Evolutionary conservation across 2,113 vertebrate species (phyloP).

Genomic region (Phalacrocorax aristotelis): DNA sequence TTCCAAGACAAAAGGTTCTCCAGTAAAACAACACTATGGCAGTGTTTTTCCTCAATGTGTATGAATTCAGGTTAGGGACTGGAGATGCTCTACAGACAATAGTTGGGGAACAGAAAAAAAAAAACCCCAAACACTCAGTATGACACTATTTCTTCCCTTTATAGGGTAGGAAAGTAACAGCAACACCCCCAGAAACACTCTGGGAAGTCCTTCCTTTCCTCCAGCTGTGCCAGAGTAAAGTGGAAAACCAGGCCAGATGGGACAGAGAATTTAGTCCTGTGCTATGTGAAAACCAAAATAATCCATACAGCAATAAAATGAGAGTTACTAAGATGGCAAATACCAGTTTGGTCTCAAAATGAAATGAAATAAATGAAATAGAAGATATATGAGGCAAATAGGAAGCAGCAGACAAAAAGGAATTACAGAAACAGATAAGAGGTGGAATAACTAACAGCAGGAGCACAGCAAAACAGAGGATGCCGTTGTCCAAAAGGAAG

Average conservation of each 20-base stretch:
- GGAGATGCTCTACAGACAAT: not conserved
- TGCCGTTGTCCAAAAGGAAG: not conserved
- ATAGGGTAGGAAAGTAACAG: not conserved
- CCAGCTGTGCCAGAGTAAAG: not conserved
- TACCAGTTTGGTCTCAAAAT: not conserved
- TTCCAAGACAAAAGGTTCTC: not conserved
- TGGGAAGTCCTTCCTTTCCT: not conserved
- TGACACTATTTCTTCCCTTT: not conserved
- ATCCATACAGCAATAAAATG: not conserved
- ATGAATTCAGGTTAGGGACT: not conserved
- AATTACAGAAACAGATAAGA: not conserved
- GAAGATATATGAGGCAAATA: not conserved
- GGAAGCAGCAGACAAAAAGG: not conserved
- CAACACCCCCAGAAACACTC: not conserved
- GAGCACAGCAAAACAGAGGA: fast-evolving
- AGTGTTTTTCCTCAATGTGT: not conserved
- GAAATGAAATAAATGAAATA: not conserved
- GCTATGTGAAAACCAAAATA: not conserved
- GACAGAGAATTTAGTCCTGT: not conserved
- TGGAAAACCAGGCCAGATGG: not conserved
- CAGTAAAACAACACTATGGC: not conserved
- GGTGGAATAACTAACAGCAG: not conserved
- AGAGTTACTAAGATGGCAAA: not conserved
- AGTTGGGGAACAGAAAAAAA: not conserved
- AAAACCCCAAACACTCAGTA: not conserved